Conservation (phyloP, 1,140 invertebrate genomes). For the Archegozetes longisetosus region DNA sequence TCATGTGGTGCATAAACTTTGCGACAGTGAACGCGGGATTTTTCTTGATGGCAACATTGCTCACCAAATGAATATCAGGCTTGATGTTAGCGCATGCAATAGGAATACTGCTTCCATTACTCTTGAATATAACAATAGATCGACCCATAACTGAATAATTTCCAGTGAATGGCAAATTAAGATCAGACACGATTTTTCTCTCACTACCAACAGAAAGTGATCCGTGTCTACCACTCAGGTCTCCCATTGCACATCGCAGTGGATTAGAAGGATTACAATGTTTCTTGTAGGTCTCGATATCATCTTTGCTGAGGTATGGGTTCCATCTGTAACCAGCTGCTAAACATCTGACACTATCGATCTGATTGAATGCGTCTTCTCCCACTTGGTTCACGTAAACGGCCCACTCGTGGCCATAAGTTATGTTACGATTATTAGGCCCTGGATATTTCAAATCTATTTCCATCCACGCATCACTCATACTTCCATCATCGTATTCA, state of each 20-base stretch:
- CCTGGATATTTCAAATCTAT: slow-evolving; percentile 44
- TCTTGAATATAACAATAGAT: slow-evolving; percentile 67
- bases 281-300: slow-evolving; percentile 63
- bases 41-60: slow-evolving; percentile 70
- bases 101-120: slow-evolving; percentile 43
- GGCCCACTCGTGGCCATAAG: slow-evolving; percentile 66
- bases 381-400: slow-evolving; percentile 82
- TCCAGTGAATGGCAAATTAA: slow-evolving; percentile 60
- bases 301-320: slow-evolving; percentile 71
- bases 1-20: slow-evolving; percentile 62
- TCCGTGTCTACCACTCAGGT: slow-evolving; percentile 65
- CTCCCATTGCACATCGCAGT: slow-evolving; percentile 78
- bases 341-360: slow-evolving; percentile 59
- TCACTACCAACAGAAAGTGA: slow-evolving; percentile 62
- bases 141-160: slow-evolving; percentile 51
- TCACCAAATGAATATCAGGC: slow-evolving; percentile 74
- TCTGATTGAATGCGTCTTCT: slow-evolving; percentile 70
- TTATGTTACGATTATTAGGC: slow-evolving; percentile 20
- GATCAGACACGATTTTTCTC: slow-evolving; percentile 60
- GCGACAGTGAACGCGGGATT: slow-evolving; percentile 65
- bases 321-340: slow-evolving; percentile 84
- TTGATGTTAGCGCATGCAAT: slow-evolving; percentile 81
- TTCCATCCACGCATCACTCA: slow-evolving; percentile 75
- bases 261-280: slow-evolving; percentile 76
- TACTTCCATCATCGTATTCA: slow-evolving; percentile 62